A percentile compares a stretch with the other conserved stretches of the same genome.
Conservation (phyloP, 1,140 invertebrate species). For the Eumeta japonica region DNA sequence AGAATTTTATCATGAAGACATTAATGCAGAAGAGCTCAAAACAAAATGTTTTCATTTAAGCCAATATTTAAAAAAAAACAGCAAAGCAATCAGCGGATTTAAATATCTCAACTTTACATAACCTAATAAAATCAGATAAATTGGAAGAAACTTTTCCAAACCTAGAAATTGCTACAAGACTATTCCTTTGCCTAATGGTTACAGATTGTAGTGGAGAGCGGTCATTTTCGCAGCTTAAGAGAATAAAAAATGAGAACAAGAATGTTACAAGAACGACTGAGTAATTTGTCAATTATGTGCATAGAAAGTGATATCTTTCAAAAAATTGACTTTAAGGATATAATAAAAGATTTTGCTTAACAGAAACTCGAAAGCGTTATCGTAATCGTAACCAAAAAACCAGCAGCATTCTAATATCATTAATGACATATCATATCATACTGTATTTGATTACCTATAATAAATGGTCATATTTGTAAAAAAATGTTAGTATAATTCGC, state of each 20-base stretch:
- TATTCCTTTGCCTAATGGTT: neutral
- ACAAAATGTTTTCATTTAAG: too few relatives aligned
- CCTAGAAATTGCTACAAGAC: neutral
- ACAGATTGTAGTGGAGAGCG: neutral
- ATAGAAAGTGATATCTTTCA: slow-evolving; percentile 1
- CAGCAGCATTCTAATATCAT: slow-evolving; percentile 10
- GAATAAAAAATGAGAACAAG: neutral
- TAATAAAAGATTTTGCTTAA: slow-evolving; percentile 11
- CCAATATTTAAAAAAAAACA: too few relatives aligned
- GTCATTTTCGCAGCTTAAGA: neutral
- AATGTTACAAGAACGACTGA: slow-evolving; percentile 1
- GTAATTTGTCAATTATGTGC: neutral
- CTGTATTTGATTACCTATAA: slow-evolving; percentile 10
- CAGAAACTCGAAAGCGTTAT: slow-evolving; percentile 8
- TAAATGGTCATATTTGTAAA: slow-evolving; percentile 3
- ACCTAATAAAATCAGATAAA: too few relatives aligned
- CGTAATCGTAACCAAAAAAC: slow-evolving; percentile 6
- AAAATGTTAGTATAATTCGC: slow-evolving; percentile 7
- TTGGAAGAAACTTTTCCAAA: too few relatives aligned
- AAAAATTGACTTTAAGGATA: slow-evolving; percentile 5
- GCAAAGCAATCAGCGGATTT: too few relatives aligned
- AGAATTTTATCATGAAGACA: slow-evolving; percentile 1
- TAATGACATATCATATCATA: slow-evolving; percentile 10
- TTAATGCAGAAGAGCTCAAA: too few relatives aligned
- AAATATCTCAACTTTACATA: slow-evolving; percentile 1